phyloP scores from a whole-genome alignment of 2,113 vertebrate species.

The Atherinomorus stipes region DNA sequence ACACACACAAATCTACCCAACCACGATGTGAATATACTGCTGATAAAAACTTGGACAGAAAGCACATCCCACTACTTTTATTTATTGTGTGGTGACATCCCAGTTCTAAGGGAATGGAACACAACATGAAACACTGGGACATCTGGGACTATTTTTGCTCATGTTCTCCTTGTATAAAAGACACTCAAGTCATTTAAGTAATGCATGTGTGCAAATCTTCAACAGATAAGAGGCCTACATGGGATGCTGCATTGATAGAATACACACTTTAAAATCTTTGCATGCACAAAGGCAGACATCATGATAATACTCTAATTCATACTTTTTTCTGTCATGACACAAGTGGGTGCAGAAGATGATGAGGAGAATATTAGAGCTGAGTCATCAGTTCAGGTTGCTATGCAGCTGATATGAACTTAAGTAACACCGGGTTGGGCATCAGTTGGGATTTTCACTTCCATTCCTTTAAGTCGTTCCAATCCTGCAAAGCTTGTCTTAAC shows the following conservation, averaged over 20 bases:
- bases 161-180: too few species aligned
- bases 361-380: constrained; percentile 43
- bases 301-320: constrained; percentile 18
- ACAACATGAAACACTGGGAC: not conserved
- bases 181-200: too few species aligned
- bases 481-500: constrained; percentile 14
- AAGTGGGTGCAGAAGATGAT: constrained; percentile 43
- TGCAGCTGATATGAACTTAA: constrained; percentile 40
- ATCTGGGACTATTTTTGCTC: too few species aligned
- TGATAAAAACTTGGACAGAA: not conserved
- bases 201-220: not conserved
- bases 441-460: constrained; percentile 4
- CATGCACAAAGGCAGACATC: constrained; percentile 30
- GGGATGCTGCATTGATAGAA: too few species aligned
- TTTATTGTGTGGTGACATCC: not conserved
- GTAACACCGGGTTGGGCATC: constrained; percentile 40
- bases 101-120: not conserved
- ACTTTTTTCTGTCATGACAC: constrained; percentile 33
- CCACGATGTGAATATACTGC: not conserved
- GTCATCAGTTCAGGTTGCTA: constrained; percentile 51
- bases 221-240: too few species aligned
- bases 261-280: constrained; percentile 8
- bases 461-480: constrained; percentile 19
- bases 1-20: not conserved
- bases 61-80: too few species aligned